Evolutionary conservation across 2,113 vertebrate species (phyloP), one percentile per base, ranked within the genome.

Genomic region (Lathamus discolor): DNA sequence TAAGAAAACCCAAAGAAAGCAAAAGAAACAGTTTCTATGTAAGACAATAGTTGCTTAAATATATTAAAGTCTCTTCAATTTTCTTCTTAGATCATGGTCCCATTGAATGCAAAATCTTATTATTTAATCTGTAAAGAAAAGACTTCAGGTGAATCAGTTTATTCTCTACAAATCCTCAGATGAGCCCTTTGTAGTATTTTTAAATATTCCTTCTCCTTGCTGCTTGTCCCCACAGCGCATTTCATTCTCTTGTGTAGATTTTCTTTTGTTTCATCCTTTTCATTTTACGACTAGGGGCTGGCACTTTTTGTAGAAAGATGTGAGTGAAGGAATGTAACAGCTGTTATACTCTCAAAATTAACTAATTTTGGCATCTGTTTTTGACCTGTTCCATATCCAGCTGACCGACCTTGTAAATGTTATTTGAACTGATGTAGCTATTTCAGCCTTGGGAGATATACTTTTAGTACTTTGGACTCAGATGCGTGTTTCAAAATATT

Each of bases 311-410:
- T 55, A 20, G 88, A 87, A 92, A 72, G 18, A 69, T 49, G 57
- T 61, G 44, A 22, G 33, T 76, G 86, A 81, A 61, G 11, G 52
- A 92, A 68, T n/a, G 46, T 43, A 91, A 82, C 57, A 92, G 24
- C 48, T 79, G 48, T 78, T 86, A 86, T 68, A 44, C 35, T 76
- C 33, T 88, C 64, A 70, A 86, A 92, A 78, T 84, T 66, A 92
- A 79, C 66, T 84, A 82, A 75, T 84, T 66, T 85, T 95, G 84
- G 70, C 84, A 87, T 81, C 63, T 49, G 29, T 57, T 72, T 92
- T 89, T 87, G 77, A 89, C 49, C 49, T 2, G 3, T 89, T 73
- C 57, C 1, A 0, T 79, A 54, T 94, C 61, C 55, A 74, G 1
- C 49, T 16, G 41, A 83, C 72, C 39, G 49, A n/a, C 16, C 6